These are phyloP conservation scores for Podarcis cretensis DNA, from an alignment of 2,113 vertebrate species.

Conservation along the genomic window DNA sequence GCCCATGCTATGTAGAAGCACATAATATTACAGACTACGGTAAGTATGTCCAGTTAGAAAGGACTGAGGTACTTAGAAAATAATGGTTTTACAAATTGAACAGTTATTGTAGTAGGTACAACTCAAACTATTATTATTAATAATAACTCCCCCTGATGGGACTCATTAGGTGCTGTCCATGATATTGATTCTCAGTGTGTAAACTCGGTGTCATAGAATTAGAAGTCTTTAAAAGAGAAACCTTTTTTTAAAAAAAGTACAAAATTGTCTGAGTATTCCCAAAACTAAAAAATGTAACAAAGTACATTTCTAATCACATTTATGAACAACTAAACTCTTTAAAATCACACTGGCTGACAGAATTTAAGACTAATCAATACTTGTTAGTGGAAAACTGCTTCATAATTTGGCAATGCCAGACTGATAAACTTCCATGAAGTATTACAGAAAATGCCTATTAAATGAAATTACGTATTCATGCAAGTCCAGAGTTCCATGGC, in stretches of 20 bases:
- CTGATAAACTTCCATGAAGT: neutral
- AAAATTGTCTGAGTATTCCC: neutral
- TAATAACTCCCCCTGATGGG: too few species aligned
- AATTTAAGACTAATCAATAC: neutral
- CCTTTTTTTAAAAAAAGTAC: neutral
- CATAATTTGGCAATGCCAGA: neutral
- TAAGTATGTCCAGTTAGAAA: neutral
- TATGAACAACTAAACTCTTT: neutral
- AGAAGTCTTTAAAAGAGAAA: too few species aligned
- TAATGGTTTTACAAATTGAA: neutral
- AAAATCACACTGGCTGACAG: neutral
- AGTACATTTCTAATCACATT: too few species aligned
- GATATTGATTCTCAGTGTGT: neutral
- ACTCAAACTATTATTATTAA: neutral
- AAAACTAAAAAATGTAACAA: neutral
- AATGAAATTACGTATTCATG: neutral
- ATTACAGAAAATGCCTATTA: neutral
- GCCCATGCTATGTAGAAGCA: neutral
- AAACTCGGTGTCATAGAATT: neutral
- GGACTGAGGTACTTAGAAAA: neutral
- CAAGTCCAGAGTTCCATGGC: neutral
- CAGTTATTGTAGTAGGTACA: neutral
- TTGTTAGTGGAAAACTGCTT: neutral
- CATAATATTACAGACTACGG: neutral
- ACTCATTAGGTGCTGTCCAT: too few species aligned